phyloP scores from a whole-genome alignment of 1,140 invertebrate genomes.

The Meloidogyne floridensis region DNA sequence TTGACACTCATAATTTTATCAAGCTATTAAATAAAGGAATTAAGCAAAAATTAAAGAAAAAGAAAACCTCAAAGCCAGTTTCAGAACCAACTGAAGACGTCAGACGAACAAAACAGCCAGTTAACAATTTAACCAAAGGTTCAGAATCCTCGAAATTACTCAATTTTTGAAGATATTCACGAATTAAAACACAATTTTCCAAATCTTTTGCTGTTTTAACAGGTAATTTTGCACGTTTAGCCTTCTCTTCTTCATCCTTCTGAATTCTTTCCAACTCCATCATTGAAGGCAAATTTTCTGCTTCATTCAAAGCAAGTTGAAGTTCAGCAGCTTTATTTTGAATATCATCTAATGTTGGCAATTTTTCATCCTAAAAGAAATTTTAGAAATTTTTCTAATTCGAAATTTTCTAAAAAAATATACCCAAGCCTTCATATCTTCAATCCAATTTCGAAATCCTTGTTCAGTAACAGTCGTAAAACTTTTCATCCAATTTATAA shows the following conservation, averaged over 20 bases:
- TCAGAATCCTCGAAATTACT: background rate
- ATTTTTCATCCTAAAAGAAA: conserved; percentile 12
- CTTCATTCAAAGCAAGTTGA: conserved; percentile 17
- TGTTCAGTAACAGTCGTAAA: conserved; percentile 16
- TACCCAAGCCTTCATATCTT: conserved; percentile 25
- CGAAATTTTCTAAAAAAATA: background rate
- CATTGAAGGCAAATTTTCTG: conserved; percentile 13
- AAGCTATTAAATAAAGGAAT: too few relatives aligned
- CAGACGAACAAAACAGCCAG: conserved; percentile 22
- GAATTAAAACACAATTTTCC: conserved; percentile 5
- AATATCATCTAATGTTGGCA: conserved; percentile 24
- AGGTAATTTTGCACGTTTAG: conserved; percentile 7
- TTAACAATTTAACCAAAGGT: background rate
- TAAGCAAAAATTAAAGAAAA: background rate
- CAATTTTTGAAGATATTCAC: background rate
- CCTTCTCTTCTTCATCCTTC: conserved; percentile 13
- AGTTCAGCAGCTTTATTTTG: conserved; percentile 21
- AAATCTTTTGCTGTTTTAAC: conserved; percentile 17
- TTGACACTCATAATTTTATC: background rate
- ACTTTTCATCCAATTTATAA: conserved; percentile 22
- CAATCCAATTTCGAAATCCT: conserved; percentile 23
- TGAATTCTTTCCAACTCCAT: conserved; percentile 5
- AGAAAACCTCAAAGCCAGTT: conserved; percentile 18
- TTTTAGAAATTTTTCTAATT: too few relatives aligned
- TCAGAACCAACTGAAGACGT: conserved; percentile 8